These are phyloP conservation scores for Drosophila leontia DNA, from an alignment of 1,140 invertebrate species.

Conservation along the genomic window DNA sequence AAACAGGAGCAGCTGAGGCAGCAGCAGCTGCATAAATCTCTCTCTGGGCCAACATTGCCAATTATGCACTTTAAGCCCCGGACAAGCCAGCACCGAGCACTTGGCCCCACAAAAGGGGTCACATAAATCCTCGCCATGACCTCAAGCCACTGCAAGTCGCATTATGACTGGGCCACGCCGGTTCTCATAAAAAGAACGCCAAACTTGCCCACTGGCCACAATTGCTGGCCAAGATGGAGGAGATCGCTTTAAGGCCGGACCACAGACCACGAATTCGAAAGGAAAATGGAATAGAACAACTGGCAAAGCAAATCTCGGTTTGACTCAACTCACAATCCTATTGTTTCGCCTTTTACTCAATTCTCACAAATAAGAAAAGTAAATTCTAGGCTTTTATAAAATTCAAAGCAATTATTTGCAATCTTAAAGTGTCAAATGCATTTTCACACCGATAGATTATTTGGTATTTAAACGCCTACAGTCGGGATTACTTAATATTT, in stretches of 20 bases:
- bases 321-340: background rate
- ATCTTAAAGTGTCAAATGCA: slow-evolving; percentile 3
- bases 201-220: slow-evolving; percentile 50
- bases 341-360: background rate
- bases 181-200: slow-evolving; percentile 15
- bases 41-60: slow-evolving; percentile 65
- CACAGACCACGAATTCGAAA: slow-evolving; percentile 29
- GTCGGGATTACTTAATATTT: background rate
- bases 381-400: background rate
- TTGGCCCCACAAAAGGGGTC: slow-evolving; percentile 50
- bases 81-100: slow-evolving; percentile 24
- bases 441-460: background rate
- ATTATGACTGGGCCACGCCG: slow-evolving; percentile 66
- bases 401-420: background rate
- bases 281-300: background rate
- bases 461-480: slow-evolving; percentile 6
- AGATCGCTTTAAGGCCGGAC: slow-evolving; percentile 17
- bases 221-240: slow-evolving; percentile 30
- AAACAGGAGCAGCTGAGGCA: slow-evolving; percentile 2
- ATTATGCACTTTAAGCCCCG: slow-evolving; percentile 75
- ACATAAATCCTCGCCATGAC: slow-evolving; percentile 66
- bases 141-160: slow-evolving; percentile 60
- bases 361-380: slow-evolving; percentile 1
- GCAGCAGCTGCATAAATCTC: slow-evolving; percentile 68
- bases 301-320: background rate